Evolutionary conservation across 2,888 invertebrate species (phyloP).

Genomic region (Lithophane socia): DNA sequence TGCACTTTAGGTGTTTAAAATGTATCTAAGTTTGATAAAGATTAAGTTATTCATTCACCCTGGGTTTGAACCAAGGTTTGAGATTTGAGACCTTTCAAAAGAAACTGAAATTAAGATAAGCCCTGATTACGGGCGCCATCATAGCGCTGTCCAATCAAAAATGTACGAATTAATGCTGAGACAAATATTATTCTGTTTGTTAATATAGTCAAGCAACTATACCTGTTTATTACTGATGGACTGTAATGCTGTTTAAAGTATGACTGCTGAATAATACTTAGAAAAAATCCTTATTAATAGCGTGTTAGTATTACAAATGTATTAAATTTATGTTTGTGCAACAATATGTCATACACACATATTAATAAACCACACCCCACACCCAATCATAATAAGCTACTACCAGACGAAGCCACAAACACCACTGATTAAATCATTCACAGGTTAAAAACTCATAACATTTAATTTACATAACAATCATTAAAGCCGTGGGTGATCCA

Average conservation of each 20-base stretch:
- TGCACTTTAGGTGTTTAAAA: background rate
- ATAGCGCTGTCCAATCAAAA: background rate
- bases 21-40: background rate
- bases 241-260: background rate
- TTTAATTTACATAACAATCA: conserved; percentile 54
- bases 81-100: too few species aligned
- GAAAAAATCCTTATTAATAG: too few species aligned
- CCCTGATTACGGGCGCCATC: background rate
- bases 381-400: background rate
- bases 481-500: conserved; percentile 46
- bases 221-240: background rate
- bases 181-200: background rate
- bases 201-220: background rate
- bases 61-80: too few species aligned
- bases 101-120: background rate
- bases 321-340: too few species aligned
- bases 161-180: background rate
- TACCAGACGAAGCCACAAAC: background rate
- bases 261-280: background rate
- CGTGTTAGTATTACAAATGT: too few species aligned
- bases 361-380: too few species aligned
- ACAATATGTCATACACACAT: too few species aligned
- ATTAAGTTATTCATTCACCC: background rate
- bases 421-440: conserved; percentile 15
- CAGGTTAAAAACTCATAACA: conserved; percentile 49